phyloP scores from a whole-genome alignment of 2,888 invertebrate species.

The Phlogophora meticulosa region DNA sequence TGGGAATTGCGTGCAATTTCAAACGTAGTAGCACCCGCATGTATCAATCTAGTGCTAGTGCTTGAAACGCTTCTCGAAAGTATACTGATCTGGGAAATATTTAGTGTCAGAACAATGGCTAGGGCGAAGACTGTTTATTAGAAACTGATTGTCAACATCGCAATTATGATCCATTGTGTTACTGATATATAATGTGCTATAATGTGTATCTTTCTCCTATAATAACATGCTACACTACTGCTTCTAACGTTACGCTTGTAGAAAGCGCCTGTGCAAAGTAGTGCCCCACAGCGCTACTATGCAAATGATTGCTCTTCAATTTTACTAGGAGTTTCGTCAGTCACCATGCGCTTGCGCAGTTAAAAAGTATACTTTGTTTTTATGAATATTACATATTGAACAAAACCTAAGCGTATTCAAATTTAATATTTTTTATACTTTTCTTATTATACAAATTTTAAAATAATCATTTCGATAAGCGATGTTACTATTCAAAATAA shows the following conservation, averaged over 20 bases:
- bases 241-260: background rate
- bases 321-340: constrained; percentile 43
- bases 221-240: constrained; percentile 8
- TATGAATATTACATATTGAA: background rate
- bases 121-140: constrained; percentile 67
- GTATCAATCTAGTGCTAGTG: constrained; percentile 63
- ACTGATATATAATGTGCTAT: constrained; percentile 16
- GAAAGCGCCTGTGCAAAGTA: constrained; percentile 34
- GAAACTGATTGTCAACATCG: constrained; percentile 60
- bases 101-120: constrained; percentile 78
- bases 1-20: constrained; percentile 76
- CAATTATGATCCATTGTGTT: constrained; percentile 54
- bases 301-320: constrained; percentile 47
- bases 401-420: too few relatives aligned
- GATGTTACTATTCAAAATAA: background rate
- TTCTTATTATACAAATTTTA: background rate
- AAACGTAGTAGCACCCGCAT: constrained; percentile 69
- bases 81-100: constrained; percentile 81
- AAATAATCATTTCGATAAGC: background rate
- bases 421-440: background rate
- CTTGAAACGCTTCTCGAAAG: constrained; percentile 78
- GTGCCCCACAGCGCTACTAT: background rate
- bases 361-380: background rate
- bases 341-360: background rate
- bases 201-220: constrained; percentile 13